These are phyloP conservation scores for Cassiopea andromeda DNA, from an alignment of 30 jellyfish, hydroid and myxozoan genomes.

Conservation along the genomic window DNA sequence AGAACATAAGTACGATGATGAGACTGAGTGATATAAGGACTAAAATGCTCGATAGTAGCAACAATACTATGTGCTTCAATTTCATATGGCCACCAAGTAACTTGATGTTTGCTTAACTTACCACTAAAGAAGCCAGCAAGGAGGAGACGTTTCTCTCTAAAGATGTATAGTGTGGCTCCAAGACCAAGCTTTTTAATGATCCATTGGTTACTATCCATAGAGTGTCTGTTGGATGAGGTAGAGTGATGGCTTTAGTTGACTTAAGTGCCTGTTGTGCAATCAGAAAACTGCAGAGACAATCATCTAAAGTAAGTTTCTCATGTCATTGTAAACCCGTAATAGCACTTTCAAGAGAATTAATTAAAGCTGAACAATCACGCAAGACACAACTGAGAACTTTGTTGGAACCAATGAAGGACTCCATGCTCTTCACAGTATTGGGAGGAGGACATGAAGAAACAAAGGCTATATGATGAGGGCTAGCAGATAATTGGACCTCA, in stretches of 20 bases:
- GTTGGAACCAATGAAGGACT: constrained; percentile 69
- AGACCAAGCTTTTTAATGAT: constrained; percentile 37
- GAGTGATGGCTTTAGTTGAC: constrained; percentile 5
- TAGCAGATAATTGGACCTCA: constrained; percentile 53
- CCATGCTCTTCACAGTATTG: constrained; percentile 38
- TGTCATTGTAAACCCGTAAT: constrained; percentile 43
- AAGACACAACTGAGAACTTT: constrained; percentile 57
- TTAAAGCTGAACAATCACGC: constrained; percentile 8
- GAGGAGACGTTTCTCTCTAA: constrained; percentile 48
- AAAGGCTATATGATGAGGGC: constrained; percentile 55
- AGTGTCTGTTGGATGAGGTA: constrained; percentile 53
- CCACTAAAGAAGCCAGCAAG: constrained; percentile 67
- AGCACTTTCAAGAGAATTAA: constrained; percentile 42
- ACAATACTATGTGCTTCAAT: constrained; percentile 70
- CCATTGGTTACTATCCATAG: constrained; percentile 73
- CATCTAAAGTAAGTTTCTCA: constrained; percentile 23
- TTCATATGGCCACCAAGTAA: constrained; percentile 70
- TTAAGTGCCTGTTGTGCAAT: constrained; percentile 14
- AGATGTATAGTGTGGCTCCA: constrained; percentile 59
- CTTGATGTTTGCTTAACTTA: constrained; percentile 54
- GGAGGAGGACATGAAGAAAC: constrained; percentile 55
- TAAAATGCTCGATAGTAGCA: constrained; percentile 58
- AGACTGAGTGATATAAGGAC: constrained; percentile 70
- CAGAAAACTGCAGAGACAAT: neutral
- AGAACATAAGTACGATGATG: constrained; percentile 39